A percentile compares a stretch with the other conserved stretches of the same genome.
These are phyloP conservation scores for Egretta garzetta DNA, from an alignment of 2,113 vertebrate species.

Conservation along the genomic window DNA sequence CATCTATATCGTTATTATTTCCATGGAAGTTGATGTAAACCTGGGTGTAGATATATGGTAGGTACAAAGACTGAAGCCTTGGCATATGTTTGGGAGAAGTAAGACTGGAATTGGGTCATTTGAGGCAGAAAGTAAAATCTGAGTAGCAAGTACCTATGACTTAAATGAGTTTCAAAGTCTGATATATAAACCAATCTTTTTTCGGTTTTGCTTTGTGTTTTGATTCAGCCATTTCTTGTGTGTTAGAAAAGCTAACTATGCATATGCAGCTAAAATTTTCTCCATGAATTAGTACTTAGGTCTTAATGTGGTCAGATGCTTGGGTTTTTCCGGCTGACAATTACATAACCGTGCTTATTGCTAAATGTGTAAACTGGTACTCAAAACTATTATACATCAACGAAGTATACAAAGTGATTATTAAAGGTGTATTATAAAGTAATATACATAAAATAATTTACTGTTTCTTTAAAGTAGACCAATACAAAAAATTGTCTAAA, in stretches of 20 bases:
- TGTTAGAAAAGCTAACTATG: background rate
- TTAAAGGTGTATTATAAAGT: background rate
- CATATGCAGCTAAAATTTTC: background rate
- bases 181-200: background rate
- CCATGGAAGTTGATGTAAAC: background rate
- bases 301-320: background rate
- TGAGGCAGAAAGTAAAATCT: background rate
- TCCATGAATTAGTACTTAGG: background rate
- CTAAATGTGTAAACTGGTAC: background rate
- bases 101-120: background rate
- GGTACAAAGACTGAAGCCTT: background rate
- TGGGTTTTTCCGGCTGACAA: background rate
- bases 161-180: background rate
- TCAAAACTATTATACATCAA: background rate
- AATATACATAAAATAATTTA: background rate
- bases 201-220: background rate
- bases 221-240: background rate
- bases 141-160: background rate
- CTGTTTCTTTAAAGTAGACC: background rate
- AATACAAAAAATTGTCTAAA: background rate
- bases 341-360: background rate
- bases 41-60: background rate
- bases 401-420: background rate
- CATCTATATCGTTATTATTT: background rate
- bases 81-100: background rate